These are phyloP conservation scores for Penaeus vannamei DNA, from an alignment of 1,140 invertebrate species.

Conservation along the genomic window DNA sequence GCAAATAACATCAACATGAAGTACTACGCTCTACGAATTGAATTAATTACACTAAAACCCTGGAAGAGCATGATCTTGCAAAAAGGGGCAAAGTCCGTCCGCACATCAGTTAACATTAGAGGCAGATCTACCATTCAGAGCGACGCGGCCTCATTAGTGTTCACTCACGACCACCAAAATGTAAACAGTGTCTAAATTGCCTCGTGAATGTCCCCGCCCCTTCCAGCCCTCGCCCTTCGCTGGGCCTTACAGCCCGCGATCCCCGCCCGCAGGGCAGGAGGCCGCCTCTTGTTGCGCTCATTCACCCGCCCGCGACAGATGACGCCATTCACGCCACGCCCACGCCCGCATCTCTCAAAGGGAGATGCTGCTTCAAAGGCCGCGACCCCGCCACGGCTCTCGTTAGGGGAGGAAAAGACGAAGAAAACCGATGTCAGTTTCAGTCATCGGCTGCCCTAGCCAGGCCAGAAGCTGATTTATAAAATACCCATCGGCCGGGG, in stretches of 20 bases:
- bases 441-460: no score
- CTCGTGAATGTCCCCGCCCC: neutral
- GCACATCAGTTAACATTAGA: no score
- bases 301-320: slow-evolving; percentile 56
- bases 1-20: no score
- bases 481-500: no score
- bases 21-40: no score
- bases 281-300: slow-evolving; percentile 44
- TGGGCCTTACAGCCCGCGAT: neutral
- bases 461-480: no score
- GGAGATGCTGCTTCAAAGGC: slow-evolving; percentile 40
- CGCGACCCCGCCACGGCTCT: slow-evolving; percentile 34
- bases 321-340: slow-evolving; percentile 56
- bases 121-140: neutral
- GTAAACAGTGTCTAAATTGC: no score
- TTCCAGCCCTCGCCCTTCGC: neutral
- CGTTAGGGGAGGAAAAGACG: slow-evolving; percentile 31
- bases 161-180: neutral
- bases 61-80: no score
- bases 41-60: no score
- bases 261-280: slow-evolving; percentile 46
- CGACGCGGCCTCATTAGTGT: slow-evolving; percentile 17
- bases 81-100: no score
- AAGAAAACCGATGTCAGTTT: no score
- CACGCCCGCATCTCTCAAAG: slow-evolving; percentile 47